These are phyloP conservation scores for Sebastes steindachneri DNA, from an alignment of 2,797 vertebrate species.

Conservation along the genomic window DNA sequence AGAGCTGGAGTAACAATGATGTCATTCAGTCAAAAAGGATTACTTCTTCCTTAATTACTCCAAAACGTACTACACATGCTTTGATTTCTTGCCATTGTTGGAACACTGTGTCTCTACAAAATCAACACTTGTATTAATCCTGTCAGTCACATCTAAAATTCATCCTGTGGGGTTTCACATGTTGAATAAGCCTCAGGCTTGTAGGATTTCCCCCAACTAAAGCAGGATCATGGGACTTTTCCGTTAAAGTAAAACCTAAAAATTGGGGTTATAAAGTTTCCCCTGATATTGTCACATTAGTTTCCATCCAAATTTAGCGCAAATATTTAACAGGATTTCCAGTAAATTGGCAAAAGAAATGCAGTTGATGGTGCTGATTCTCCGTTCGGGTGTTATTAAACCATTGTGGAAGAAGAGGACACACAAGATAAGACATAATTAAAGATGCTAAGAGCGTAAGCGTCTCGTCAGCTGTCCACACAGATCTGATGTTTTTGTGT, in stretches of 20 bases:
- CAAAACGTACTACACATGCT: background rate
- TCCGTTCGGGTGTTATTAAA: background rate
- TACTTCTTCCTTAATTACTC: background rate
- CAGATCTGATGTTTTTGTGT: too few relatives aligned
- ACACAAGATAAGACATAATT: too few relatives aligned
- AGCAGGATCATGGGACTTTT: background rate
- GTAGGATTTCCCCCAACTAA: background rate
- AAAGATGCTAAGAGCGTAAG: too few relatives aligned
- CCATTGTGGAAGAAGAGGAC: too few relatives aligned
- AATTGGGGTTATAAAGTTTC: background rate
- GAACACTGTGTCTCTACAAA: background rate
- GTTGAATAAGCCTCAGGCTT: background rate
- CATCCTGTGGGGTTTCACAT: background rate
- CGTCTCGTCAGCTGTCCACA: too few relatives aligned
- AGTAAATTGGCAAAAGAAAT: background rate
- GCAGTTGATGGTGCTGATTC: background rate
- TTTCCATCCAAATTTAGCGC: background rate
- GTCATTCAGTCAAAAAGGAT: background rate
- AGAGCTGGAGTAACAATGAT: constrained; percentile 51
- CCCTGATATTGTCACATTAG: background rate
- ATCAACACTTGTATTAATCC: background rate
- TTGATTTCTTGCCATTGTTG: background rate
- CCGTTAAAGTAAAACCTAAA: background rate
- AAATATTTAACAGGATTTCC: background rate
- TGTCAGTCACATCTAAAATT: background rate